phyloP scores from a whole-genome alignment of 35 echinoderm and acorn worm species.

The Ptychodera flava region DNA sequence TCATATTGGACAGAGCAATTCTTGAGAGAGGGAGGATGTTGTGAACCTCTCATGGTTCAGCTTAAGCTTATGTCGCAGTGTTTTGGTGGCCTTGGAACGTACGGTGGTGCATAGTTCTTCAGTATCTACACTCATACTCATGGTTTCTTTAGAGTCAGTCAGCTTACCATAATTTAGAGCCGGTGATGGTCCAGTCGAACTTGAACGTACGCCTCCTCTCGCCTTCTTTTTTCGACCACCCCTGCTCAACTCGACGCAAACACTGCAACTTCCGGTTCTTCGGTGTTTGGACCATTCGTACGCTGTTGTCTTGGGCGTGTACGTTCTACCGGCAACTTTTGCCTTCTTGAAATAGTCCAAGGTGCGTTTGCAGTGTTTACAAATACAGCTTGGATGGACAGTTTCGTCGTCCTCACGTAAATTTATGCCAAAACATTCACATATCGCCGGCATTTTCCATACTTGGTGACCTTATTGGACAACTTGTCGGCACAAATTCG shows the following conservation, averaged over 20 bases:
- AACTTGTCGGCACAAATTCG: no score
- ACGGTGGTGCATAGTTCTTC: not conserved
- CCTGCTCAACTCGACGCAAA: not conserved
- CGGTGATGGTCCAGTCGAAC: no score
- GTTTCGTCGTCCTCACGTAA: no score
- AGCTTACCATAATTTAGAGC: no score
- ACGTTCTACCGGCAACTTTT: not conserved
- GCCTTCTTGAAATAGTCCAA: not conserved
- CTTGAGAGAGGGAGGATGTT: not conserved
- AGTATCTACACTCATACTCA: not conserved
- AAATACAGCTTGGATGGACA: not conserved
- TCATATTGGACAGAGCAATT: not conserved
- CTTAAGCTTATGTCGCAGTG: not conserved
- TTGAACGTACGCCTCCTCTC: no score
- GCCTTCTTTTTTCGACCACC: not conserved
- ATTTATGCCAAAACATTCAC: no score
- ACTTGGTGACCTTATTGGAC: no score
- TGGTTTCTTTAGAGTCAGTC: not conserved
- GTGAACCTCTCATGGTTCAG: not conserved
- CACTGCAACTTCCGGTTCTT: not conserved
- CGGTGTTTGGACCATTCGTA: not conserved
- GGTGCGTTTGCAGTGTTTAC: not conserved
- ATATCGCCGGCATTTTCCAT: no score
- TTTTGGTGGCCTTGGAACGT: not conserved
- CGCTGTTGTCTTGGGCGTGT: not conserved